Conservation (phyloP, 2,113 vertebrate species). For the Psilopsiagon aurifrons region DNA sequence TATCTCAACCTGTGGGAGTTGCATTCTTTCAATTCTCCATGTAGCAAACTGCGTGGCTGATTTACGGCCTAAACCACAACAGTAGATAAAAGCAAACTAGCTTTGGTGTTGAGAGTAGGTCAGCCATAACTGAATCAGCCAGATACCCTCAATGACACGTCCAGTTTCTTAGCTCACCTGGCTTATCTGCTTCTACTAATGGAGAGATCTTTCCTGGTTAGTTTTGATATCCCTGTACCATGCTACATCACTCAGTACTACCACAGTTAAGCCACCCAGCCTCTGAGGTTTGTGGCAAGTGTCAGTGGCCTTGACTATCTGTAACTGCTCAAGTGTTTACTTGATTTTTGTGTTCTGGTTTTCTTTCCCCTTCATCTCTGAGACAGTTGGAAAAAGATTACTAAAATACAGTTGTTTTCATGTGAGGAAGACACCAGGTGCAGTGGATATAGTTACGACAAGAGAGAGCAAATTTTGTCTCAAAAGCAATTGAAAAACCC, state of each 20-base stretch:
- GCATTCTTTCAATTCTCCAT: too few relatives aligned
- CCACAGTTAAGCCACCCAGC: not conserved
- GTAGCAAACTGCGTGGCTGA: too few relatives aligned
- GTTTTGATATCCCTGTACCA: not conserved
- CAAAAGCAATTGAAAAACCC: not conserved
- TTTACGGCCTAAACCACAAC: too few relatives aligned
- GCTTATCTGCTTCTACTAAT: not conserved
- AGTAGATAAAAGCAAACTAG: not conserved
- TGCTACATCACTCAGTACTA: rapidly evolving
- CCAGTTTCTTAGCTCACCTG: not conserved
- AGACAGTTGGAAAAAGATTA: not conserved
- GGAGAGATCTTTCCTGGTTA: not conserved
- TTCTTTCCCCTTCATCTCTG: not conserved
- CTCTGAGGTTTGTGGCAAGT: not conserved
- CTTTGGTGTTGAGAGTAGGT: not conserved
- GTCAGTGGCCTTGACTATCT: not conserved
- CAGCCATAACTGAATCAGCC: not conserved
- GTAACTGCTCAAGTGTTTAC: not conserved
- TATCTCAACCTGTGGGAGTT: too few relatives aligned
- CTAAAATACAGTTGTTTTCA: not conserved
- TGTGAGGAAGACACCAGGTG: not conserved
- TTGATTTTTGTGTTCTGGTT: not conserved
- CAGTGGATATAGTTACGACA: not conserved
- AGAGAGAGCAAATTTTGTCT: not conserved
- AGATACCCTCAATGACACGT: not conserved